phyloP scores from a whole-genome alignment of 2,888 invertebrate genomes.

The Electrophaes corylata region DNA sequence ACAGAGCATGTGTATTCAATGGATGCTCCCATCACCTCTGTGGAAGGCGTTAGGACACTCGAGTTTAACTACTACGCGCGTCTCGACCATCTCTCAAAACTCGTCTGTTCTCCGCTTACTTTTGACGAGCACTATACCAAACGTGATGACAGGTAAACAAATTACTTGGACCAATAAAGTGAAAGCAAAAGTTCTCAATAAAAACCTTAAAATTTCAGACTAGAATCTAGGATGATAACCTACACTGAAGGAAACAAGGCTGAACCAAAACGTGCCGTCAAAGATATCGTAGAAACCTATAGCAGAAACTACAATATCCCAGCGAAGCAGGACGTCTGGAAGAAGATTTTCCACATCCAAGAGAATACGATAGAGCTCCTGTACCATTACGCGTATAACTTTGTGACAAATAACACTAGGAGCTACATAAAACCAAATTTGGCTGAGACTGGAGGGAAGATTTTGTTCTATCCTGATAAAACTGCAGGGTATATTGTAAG shows the following conservation, averaged over 20 bases:
- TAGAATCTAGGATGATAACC: slow-evolving; percentile 62
- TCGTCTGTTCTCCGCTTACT: slow-evolving; percentile 80
- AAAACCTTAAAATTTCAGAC: slow-evolving; percentile 58
- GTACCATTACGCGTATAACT: slow-evolving; percentile 86
- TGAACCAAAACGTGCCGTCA: slow-evolving; percentile 64
- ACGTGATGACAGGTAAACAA: slow-evolving; percentile 79
- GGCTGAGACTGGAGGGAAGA: slow-evolving; percentile 88
- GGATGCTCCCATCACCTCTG: slow-evolving; percentile 58
- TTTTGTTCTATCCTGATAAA: slow-evolving; percentile 86
- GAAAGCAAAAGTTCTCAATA: not conserved
- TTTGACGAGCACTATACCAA: slow-evolving; percentile 84
- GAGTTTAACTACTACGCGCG: slow-evolving; percentile 84
- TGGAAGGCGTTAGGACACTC: slow-evolving; percentile 65
- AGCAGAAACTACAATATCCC: slow-evolving; percentile 81
- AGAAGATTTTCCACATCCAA: slow-evolving; percentile 85
- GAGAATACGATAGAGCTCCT: slow-evolving; percentile 85
- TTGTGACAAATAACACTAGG: slow-evolving; percentile 86
- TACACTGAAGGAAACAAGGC: slow-evolving; percentile 65
- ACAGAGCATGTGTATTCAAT: slow-evolving; percentile 69
- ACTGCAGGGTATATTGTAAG: slow-evolving; percentile 87
- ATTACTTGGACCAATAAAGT: not conserved
- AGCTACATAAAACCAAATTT: slow-evolving; percentile 88
- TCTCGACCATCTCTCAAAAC: slow-evolving; percentile 87
- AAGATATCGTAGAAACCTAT: slow-evolving; percentile 85
- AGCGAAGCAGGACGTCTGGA: slow-evolving; percentile 86